Percentiles rank a stretch among this genome's conserved stretches.
Conservation (phyloP, 35 echinoderm and acorn worm species). For the Holothuria glaberrima region DNA sequence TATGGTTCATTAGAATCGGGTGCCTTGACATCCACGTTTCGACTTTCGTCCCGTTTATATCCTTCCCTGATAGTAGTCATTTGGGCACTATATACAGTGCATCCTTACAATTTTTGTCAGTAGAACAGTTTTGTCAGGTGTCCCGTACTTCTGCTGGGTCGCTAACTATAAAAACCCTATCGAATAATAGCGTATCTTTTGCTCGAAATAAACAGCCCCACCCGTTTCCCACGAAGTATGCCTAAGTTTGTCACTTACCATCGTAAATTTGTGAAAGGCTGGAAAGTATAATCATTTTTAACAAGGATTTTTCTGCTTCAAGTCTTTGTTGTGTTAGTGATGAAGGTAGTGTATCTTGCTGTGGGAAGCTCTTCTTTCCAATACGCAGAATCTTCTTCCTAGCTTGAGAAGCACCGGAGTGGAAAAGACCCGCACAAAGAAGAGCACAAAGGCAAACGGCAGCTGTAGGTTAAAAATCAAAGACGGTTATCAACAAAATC, state of each 20-base stretch:
- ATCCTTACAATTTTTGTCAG: too few relatives aligned
- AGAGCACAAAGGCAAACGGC: not conserved
- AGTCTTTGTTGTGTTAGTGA: not conserved
- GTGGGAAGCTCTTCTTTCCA: conserved; percentile 19
- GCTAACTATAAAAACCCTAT: too few relatives aligned
- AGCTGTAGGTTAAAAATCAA: not conserved
- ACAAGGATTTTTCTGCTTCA: not conserved
- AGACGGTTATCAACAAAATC: not conserved
- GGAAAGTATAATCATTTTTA: conserved; percentile 35
- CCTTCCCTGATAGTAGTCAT: too few relatives aligned
- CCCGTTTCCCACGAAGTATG: too few relatives aligned
- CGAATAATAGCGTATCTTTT: too few relatives aligned
- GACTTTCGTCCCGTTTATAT: too few relatives aligned
- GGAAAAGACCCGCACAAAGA: conserved; percentile 32
- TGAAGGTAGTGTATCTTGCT: not conserved
- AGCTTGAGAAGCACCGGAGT: not conserved
- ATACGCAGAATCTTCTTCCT: conserved; percentile 45
- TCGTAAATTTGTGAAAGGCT: conserved; percentile 41
- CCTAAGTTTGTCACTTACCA: not conserved
- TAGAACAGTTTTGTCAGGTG: too few relatives aligned
- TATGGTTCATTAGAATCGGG: too few relatives aligned
- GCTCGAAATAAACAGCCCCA: too few relatives aligned
- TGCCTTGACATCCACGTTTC: too few relatives aligned
- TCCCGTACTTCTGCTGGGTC: too few relatives aligned
- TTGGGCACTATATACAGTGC: too few relatives aligned